A percentile compares a stretch with the other conserved stretches of the same genome.
Conservation (phyloP, 2,888 invertebrate species). For the Druceiella hillmani region DNA sequence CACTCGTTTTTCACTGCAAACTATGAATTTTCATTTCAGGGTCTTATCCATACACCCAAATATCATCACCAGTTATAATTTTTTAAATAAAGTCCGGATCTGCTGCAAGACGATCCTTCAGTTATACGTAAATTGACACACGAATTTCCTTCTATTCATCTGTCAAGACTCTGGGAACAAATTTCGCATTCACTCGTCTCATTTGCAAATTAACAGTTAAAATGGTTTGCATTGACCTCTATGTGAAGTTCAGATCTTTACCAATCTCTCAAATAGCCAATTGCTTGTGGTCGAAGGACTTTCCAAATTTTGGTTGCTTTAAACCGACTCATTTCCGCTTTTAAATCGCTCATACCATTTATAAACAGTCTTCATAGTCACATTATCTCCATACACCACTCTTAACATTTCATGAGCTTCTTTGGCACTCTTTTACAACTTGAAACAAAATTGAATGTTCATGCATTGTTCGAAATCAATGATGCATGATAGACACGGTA, state of each 20-base stretch:
- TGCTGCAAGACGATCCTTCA: background rate
- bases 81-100: background rate
- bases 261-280: background rate
- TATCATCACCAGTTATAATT: background rate
- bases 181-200: background rate
- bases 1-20: too few relatives aligned
- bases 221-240: too few relatives aligned
- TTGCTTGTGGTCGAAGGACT: background rate
- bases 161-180: too few relatives aligned
- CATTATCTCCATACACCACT: background rate
- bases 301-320: background rate
- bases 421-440: background rate
- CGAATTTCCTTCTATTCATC: too few relatives aligned
- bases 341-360: background rate
- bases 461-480: too few relatives aligned
- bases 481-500: too few relatives aligned
- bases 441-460: too few relatives aligned
- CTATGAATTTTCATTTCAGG: background rate
- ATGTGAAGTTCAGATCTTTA: too few relatives aligned
- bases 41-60: background rate
- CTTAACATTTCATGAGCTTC: background rate
- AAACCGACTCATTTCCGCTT: background rate
- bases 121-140: too few relatives aligned
- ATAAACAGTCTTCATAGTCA: slow-evolving; percentile 1
- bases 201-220: background rate